These are phyloP conservation scores for Phoxinus phoxinus DNA, from an alignment of 2,113 vertebrate species.

Conservation along the genomic window DNA sequence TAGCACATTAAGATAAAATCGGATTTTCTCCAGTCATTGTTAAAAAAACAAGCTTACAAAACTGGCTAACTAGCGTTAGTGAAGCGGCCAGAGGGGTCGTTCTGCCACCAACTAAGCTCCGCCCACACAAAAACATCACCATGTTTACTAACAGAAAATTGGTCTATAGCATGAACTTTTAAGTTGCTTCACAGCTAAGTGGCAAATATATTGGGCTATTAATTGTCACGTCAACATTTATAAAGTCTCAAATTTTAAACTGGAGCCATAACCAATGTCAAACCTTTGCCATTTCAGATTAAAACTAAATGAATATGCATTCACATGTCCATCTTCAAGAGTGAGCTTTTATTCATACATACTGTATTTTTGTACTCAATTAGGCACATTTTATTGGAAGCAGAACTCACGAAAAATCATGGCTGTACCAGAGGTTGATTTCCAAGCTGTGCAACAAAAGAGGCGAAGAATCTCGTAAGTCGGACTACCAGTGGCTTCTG, in stretches of 20 bases:
- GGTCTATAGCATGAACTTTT: neutral
- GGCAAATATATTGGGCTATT: neutral
- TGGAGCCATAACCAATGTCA: neutral
- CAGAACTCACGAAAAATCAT: neutral
- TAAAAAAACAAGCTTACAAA: too few relatives aligned
- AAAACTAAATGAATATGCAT: neutral
- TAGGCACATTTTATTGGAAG: neutral
- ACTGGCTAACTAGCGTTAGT: too few relatives aligned
- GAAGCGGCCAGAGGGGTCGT: too few relatives aligned
- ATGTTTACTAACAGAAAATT: too few relatives aligned
- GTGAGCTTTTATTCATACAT: neutral
- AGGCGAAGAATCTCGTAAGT: too few relatives aligned
- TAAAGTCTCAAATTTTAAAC: neutral
- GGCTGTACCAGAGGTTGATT: neutral
- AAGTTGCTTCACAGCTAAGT: neutral
- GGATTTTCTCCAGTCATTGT: too few relatives aligned
- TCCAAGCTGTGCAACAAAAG: too few relatives aligned
- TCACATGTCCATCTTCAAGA: neutral
- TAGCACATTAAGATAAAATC: too few relatives aligned
- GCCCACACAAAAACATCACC: too few relatives aligned
- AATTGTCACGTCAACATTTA: neutral
- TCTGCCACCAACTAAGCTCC: too few relatives aligned
- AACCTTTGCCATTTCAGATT: neutral
- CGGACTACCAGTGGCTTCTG: too few relatives aligned
- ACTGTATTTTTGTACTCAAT: neutral